phyloP scores from a whole-genome alignment of 2,797 vertebrate genomes.

The Neoniphon sammara region DNA sequence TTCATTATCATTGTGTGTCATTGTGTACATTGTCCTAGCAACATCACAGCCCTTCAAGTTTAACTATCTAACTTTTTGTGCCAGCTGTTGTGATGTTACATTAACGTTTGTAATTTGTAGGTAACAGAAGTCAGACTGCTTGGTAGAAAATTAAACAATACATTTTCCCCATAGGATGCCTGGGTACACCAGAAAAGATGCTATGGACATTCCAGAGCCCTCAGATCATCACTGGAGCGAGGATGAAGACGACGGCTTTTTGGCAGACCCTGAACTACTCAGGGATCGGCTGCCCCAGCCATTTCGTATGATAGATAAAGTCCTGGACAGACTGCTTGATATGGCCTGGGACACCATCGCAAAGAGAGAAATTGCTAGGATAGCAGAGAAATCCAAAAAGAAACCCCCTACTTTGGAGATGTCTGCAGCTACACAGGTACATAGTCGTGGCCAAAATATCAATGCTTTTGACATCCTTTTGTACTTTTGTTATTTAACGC shows the following conservation, averaged over 20 bases:
- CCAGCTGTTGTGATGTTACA: too few species aligned
- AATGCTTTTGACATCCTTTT: not conserved
- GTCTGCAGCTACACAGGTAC: conserved; percentile 50
- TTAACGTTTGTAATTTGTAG: too few species aligned
- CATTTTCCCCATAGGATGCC: conserved; percentile 46
- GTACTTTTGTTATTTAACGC: not conserved
- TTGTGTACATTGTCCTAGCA: too few species aligned
- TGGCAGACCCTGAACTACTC: conserved; percentile 67
- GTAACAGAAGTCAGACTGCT: too few species aligned
- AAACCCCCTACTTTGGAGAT: conserved; percentile 66
- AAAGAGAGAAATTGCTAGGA: conserved; percentile 52
- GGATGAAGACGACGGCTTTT: conserved; percentile 67
- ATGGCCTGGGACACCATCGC: conserved; percentile 78
- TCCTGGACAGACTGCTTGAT: conserved; percentile 76
- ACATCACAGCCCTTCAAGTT: too few species aligned
- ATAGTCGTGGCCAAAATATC: not conserved
- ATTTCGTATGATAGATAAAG: conserved; percentile 79
- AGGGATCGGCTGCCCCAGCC: conserved; percentile 80
- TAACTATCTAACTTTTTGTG: too few species aligned
- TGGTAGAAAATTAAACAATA: too few species aligned
- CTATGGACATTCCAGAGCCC: conserved; percentile 69
- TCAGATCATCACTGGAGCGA: conserved; percentile 76
- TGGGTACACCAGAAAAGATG: conserved; percentile 30
- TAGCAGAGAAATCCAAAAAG: conserved; percentile 44
- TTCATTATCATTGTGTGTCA: too few species aligned